A percentile compares a stretch with the other conserved stretches of the same genome.
phyloP scores from a whole-genome alignment of 2,888 invertebrate species.

The Agrilus cyanescens region DNA sequence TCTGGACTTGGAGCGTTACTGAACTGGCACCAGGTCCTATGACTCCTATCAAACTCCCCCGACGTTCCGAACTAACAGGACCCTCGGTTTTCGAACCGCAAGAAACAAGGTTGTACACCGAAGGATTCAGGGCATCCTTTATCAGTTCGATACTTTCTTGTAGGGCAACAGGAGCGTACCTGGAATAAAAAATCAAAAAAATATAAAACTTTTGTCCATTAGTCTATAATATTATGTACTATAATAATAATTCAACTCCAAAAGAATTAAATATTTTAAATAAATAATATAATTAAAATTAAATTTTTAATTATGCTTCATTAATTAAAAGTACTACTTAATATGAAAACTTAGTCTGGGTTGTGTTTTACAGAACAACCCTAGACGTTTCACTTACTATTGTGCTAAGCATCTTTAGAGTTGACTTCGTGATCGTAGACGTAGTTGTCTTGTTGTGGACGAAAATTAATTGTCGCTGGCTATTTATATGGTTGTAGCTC shows the following conservation, averaged over 20 bases:
- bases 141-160: slow-evolving; percentile 68
- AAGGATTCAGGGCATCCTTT: slow-evolving; percentile 49
- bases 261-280: no score
- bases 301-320: no score
- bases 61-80: slow-evolving; percentile 2
- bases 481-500: no score
- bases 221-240: neutral
- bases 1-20: slow-evolving; percentile 62
- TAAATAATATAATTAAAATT: no score
- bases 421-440: no score
- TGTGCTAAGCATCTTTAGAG: no score
- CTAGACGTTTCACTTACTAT: no score
- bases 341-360: no score
- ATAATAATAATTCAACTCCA: neutral
- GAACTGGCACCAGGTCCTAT: slow-evolving; percentile 65
- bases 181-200: neutral
- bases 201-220: neutral
- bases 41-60: slow-evolving; percentile 50
- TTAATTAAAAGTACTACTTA: no score
- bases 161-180: slow-evolving; percentile 61
- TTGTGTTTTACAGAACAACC: no score
- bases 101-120: slow-evolving; percentile 18
- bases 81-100: slow-evolving; percentile 7
- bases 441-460: no score
- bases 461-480: no score